Evolutionary conservation across 2,888 invertebrate genomes (phyloP).

Genomic region (Odontomyia ornata): DNA sequence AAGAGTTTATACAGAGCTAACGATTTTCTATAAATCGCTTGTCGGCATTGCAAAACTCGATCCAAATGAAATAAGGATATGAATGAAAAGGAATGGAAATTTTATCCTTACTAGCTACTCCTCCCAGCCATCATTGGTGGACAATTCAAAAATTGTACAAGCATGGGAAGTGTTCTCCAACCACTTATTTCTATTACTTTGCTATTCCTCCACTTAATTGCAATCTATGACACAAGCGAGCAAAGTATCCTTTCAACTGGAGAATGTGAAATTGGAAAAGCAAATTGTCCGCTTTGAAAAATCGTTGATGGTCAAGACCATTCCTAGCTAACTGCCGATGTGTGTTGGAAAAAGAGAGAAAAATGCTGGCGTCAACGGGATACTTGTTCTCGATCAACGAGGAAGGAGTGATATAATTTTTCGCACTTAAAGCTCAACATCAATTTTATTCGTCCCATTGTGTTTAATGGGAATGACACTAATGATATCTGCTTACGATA

Average conservation of each 20-base stretch:
- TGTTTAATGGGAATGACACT: background rate
- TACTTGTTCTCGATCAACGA: background rate
- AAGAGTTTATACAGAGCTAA: conserved; percentile 7
- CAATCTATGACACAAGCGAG: background rate
- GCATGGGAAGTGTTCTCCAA: background rate
- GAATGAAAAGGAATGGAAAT: background rate
- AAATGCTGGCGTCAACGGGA: background rate
- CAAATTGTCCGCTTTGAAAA: background rate
- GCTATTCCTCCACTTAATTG: background rate
- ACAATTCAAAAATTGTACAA: background rate
- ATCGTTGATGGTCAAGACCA: background rate
- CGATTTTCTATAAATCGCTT: background rate
- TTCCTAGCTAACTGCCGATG: background rate
- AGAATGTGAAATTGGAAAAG: conserved; percentile 9
- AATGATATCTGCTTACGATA: background rate
- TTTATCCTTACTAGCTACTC: background rate
- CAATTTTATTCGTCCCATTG: conserved; percentile 1
- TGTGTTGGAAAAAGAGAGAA: background rate
- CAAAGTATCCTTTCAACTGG: background rate
- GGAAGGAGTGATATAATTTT: background rate
- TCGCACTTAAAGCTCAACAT: background rate
- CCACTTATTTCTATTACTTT: background rate
- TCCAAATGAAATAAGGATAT: background rate
- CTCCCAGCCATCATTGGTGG: background rate
- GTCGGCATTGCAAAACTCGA: background rate